Percentiles rank a stretch among this genome's conserved stretches.
Evolutionary conservation across 2,888 invertebrate species (phyloP).

Genomic region (Leptogaster cylindrica): DNA sequence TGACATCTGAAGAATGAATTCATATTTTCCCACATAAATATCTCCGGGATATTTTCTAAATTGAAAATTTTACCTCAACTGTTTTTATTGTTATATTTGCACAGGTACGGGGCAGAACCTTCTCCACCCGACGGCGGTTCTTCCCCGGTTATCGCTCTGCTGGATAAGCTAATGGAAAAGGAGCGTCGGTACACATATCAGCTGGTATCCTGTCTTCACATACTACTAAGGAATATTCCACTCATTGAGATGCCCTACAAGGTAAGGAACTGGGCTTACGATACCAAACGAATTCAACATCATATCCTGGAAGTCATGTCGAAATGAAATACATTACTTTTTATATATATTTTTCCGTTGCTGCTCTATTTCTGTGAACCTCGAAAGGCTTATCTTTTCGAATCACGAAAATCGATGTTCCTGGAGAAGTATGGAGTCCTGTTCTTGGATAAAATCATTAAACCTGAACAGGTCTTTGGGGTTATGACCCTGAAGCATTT

Average conservation of each 20-base stretch:
- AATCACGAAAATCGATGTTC: conserved; percentile 56
- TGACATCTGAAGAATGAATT: no score
- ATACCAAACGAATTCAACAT: neutral
- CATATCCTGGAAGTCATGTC: neutral
- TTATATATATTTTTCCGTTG: no score
- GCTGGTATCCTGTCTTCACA: conserved; percentile 71
- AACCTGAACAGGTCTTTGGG: conserved; percentile 59
- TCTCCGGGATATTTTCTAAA: neutral
- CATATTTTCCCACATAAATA: neutral
- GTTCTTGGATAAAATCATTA: conserved; percentile 58
- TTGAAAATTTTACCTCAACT: neutral
- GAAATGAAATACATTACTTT: neutral
- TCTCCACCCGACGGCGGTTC: conserved; percentile 67
- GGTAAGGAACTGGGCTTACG: conserved; percentile 55
- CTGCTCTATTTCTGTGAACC: no score
- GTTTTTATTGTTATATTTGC: neutral
- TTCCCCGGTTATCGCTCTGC: conserved; percentile 69
- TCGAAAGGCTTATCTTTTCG: conserved; percentile 56
- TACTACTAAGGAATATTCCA: conserved; percentile 71
- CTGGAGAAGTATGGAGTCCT: conserved; percentile 57
- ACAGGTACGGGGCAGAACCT: conserved; percentile 71
- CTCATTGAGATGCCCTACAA: conserved; percentile 64
- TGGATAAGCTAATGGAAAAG: conserved; percentile 69
- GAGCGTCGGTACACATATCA: conserved; percentile 73
- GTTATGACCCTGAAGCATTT: conserved; percentile 74